These are phyloP conservation scores for Melieria crassipennis DNA, from an alignment of 2,888 invertebrate species.

Conservation along the genomic window DNA sequence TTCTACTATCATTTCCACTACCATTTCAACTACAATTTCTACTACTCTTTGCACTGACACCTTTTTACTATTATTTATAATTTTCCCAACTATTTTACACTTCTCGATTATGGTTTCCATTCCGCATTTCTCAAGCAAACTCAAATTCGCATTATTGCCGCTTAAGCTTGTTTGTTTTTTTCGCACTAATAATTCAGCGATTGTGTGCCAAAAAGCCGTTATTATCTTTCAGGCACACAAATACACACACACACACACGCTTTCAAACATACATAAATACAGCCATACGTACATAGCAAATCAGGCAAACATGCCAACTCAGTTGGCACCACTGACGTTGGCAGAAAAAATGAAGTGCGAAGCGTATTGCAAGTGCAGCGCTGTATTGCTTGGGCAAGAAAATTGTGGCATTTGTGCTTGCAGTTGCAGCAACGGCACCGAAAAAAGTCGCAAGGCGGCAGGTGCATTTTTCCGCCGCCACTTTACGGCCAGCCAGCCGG, in stretches of 20 bases:
- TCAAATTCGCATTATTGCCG: neutral
- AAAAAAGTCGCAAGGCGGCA: too few relatives aligned
- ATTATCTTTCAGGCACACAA: slow-evolving; percentile 41
- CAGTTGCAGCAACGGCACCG: too few relatives aligned
- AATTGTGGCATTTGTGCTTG: too few relatives aligned
- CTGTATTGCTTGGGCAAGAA: slow-evolving; percentile 16
- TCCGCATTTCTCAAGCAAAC: too few relatives aligned
- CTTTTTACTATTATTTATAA: too few relatives aligned
- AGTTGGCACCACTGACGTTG: slow-evolving; percentile 8
- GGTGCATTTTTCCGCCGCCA: too few relatives aligned
- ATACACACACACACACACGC: slow-evolving; percentile 7
- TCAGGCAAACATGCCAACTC: neutral
- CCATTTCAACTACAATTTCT: too few relatives aligned
- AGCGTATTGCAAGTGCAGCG: slow-evolving; percentile 32
- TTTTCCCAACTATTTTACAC: too few relatives aligned
- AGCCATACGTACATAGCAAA: neutral
- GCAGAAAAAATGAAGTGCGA: slow-evolving; percentile 27
- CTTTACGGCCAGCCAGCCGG: too few relatives aligned
- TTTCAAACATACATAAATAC: neutral
- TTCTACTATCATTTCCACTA: too few relatives aligned
- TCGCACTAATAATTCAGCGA: slow-evolving; percentile 45
- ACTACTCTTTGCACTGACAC: too few relatives aligned
- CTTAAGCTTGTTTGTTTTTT: slow-evolving; percentile 17
- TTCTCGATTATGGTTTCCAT: too few relatives aligned
- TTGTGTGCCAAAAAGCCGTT: slow-evolving; percentile 51